phyloP scores from a whole-genome alignment of 2,888 invertebrate species.

The Carterocephalus palaemon region DNA sequence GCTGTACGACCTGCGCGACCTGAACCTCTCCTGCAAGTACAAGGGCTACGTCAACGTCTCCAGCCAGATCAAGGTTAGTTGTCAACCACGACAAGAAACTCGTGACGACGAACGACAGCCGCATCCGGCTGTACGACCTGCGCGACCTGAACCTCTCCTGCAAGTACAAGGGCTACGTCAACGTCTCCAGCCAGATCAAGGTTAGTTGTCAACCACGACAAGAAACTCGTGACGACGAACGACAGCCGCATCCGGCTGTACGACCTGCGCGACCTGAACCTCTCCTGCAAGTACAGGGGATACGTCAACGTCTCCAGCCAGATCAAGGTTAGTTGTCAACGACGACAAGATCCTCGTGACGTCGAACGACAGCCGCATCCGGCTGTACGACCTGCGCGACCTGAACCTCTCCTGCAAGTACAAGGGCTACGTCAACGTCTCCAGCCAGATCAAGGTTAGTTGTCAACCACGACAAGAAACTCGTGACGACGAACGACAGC shows the following conservation, averaged over 20 bases:
- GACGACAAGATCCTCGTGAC: too few species aligned
- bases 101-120: conserved; percentile 98
- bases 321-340: too few species aligned
- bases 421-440: too few species aligned
- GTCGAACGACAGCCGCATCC: too few species aligned
- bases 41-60: conserved; percentile 95
- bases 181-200: conserved; percentile 97
- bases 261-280: conserved; percentile 94
- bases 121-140: conserved; percentile 96
- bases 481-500: too few species aligned
- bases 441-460: too few species aligned
- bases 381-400: too few species aligned
- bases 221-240: conserved; percentile 97
- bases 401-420: too few species aligned
- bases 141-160: conserved; percentile 96
- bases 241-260: conserved; percentile 98
- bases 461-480: too few species aligned
- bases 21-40: conserved; percentile 97
- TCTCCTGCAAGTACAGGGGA: conserved; percentile 96
- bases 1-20: conserved; percentile 95
- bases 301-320: conserved; percentile 97
- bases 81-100: conserved; percentile 96
- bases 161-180: conserved; percentile 95
- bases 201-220: conserved; percentile 95
- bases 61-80: conserved; percentile 97